A percentile compares a stretch with the other conserved stretches of the same genome.
These are phyloP conservation scores for Diabrotica balteata DNA, from an alignment of 2,888 invertebrate genomes.

Conservation along the genomic window DNA sequence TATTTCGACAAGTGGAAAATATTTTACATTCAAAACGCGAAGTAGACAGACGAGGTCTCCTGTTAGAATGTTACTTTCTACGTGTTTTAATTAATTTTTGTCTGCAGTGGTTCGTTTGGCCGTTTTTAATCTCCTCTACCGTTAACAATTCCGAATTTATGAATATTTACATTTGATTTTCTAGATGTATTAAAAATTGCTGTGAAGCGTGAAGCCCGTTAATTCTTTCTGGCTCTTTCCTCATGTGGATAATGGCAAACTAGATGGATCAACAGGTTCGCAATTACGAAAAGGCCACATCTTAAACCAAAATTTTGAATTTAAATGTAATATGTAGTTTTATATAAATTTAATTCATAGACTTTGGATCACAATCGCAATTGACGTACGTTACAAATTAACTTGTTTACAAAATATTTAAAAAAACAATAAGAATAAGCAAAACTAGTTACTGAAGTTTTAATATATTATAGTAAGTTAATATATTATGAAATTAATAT, in stretches of 20 bases:
- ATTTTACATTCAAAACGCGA: constrained; percentile 44
- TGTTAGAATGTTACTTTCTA: constrained; percentile 38
- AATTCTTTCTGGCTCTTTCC: background rate
- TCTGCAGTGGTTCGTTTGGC: constrained; percentile 43
- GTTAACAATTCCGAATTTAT: constrained; percentile 46
- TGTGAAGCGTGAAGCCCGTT: constrained; percentile 22
- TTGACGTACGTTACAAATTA: no score
- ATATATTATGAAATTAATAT: no score
- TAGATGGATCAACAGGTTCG: background rate
- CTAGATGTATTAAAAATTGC: constrained; percentile 38
- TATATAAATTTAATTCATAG: no score
- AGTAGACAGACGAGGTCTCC: constrained; percentile 39
- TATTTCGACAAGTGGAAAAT: constrained; percentile 30
- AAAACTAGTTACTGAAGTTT: no score
- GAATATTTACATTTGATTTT: constrained; percentile 44
- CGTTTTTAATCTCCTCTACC: constrained; percentile 42
- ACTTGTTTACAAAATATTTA: no score
- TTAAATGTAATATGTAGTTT: no score
- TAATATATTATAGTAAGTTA: no score
- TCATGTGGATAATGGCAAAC: background rate
- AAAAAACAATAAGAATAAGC: no score
- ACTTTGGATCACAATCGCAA: no score
- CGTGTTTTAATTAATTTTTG: constrained; percentile 50
- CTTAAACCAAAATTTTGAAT: no score
- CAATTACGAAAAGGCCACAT: background rate